phyloP scores from a whole-genome alignment of 30 jellyfish, hydroid and myxozoan species.

The Aurelia sp. region DNA sequence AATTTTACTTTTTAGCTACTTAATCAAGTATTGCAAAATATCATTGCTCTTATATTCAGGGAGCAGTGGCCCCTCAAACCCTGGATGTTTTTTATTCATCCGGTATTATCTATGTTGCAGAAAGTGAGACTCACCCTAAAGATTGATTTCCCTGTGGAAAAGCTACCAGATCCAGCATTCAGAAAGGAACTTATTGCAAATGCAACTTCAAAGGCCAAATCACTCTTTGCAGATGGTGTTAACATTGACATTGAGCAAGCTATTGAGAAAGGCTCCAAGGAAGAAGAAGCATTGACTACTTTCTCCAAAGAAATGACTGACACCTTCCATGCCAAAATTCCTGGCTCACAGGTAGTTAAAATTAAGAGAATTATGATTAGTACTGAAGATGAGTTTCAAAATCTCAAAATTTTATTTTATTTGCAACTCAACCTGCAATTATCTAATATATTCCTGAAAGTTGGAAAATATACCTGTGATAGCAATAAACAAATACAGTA shows the following conservation, averaged over 20 bases:
- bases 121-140: slow-evolving; percentile 49
- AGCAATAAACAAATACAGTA: no score
- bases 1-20: no score
- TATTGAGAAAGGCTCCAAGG: slow-evolving; percentile 49
- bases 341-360: slow-evolving; percentile 70
- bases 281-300: slow-evolving; percentile 51
- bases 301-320: slow-evolving; percentile 57
- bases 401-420: no score
- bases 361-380: no score
- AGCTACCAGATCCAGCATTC: slow-evolving; percentile 44
- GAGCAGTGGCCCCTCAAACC: no score
- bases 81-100: no score
- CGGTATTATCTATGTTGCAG: neutral
- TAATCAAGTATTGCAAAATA: no score
- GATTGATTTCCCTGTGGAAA: slow-evolving; percentile 54
- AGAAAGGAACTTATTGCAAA: slow-evolving; percentile 44
- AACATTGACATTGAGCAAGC: slow-evolving; percentile 75
- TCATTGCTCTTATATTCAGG: no score
- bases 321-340: slow-evolving; percentile 42
- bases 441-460: no score
- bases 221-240: slow-evolving; percentile 74
- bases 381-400: no score
- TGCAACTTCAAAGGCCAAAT: slow-evolving; percentile 36
- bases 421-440: no score
- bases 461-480: no score